These are phyloP conservation scores for Ditylenchus weischeri DNA, from an alignment of 2,888 invertebrate species.

Conservation along the genomic window DNA sequence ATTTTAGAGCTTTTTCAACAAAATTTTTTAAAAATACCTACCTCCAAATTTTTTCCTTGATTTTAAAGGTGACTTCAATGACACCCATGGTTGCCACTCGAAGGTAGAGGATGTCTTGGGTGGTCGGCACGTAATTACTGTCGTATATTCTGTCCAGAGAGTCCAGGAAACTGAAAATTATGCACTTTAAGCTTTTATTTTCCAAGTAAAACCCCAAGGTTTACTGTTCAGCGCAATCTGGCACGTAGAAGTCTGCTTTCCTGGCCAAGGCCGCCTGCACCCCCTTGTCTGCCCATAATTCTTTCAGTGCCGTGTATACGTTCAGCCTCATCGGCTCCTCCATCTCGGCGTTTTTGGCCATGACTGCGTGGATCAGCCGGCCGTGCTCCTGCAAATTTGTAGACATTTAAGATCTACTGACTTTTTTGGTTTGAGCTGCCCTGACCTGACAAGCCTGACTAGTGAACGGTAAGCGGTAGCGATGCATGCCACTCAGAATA, in stretches of 20 bases:
- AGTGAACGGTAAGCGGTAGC: constrained; percentile 35
- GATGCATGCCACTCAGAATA: constrained; percentile 40
- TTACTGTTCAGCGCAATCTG: constrained; percentile 99
- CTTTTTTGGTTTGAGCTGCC: not conserved
- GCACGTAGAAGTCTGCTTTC: constrained; percentile 99
- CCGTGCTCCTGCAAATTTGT: constrained; percentile 32
- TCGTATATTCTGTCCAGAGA: constrained; percentile 44
- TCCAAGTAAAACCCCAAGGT: constrained; percentile 57
- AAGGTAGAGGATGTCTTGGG: constrained; percentile 50
- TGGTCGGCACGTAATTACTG: constrained; percentile 39
- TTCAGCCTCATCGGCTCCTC: constrained; percentile 29
- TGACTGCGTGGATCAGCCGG: constrained; percentile 34
- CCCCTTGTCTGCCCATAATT: constrained; percentile 65
- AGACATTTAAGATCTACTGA: not conserved
- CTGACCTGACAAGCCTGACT: constrained; percentile 25
- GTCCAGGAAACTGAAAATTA: constrained; percentile 48
- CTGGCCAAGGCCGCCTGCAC: constrained; percentile 97
- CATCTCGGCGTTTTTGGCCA: constrained; percentile 37
- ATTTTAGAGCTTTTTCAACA: too few species aligned
- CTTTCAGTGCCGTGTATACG: constrained; percentile 38
- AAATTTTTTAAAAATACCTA: constrained; percentile 15
- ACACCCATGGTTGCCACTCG: constrained; percentile 56
- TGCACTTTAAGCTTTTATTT: not conserved
- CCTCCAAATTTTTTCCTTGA: constrained; percentile 53
- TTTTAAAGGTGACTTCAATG: constrained; percentile 53